Percentiles rank a stretch among this genome's conserved stretches.
Evolutionary conservation across 2,797 vertebrate species (phyloP).

Genomic region (Enteromius thamalakanensis): DNA sequence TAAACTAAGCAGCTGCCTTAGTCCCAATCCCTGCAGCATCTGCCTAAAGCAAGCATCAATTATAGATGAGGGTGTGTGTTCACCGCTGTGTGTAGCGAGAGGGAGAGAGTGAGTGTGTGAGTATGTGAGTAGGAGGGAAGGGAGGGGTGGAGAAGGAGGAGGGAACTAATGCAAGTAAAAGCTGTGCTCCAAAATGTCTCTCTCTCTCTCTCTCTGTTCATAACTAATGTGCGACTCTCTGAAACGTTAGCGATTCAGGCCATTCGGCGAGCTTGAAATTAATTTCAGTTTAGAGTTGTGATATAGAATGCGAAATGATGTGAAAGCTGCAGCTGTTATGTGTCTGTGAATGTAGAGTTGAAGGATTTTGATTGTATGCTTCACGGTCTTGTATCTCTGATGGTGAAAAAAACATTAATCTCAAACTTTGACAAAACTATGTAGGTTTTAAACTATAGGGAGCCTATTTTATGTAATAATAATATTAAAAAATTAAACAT

Average conservation of each 20-base stretch:
- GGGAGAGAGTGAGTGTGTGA: constrained; percentile 57
- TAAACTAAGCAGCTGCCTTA: constrained; percentile 84
- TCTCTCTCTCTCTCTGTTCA: constrained; percentile 65
- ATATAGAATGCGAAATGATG: constrained; percentile 8
- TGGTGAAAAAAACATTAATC: neutral
- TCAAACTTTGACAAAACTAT: neutral
- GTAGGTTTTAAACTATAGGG: neutral
- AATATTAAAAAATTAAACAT: neutral
- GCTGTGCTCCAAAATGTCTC: constrained; percentile 58
- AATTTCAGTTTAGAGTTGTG: constrained; percentile 8
- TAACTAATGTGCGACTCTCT: constrained; percentile 23
- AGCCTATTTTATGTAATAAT: neutral
- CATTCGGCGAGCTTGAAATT: neutral
- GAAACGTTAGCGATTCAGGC: constrained; percentile 7
- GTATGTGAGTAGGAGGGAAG: constrained; percentile 62
- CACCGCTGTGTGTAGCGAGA: constrained; percentile 51
- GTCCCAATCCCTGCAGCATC: constrained; percentile 82
- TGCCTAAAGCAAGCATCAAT: constrained; percentile 83
- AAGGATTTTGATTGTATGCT: neutral
- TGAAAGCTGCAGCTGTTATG: neutral
- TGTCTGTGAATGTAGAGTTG: neutral
- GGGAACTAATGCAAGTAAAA: constrained; percentile 74
- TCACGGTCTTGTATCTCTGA: too few relatives aligned
- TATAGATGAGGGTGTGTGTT: constrained; percentile 70
- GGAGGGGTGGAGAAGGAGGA: constrained; percentile 63